Base-by-base conservation (phyloP, 2,888 invertebrate genomes). In the Hofmannophila pseudospretella region DNA sequence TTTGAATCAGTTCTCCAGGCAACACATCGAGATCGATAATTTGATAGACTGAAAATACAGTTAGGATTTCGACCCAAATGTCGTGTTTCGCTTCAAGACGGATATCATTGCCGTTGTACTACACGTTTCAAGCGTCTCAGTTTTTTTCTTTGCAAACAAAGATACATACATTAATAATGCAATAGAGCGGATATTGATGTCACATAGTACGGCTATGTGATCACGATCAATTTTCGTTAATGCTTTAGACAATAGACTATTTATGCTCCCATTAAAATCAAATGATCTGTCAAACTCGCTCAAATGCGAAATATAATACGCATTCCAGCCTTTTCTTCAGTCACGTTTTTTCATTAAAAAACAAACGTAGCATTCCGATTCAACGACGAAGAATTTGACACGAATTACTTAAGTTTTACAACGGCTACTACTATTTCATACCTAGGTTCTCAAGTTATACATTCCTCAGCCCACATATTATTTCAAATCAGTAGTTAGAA, bases 61-160 rank as follows among this genome's bases (percentile, higher is more conserved):
- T 81, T 80, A 79, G 52, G 57, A 66, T 68, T 63, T 52, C 55
- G 68, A 69, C 71, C 69, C 49, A 58, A 70, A 69, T 71, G 53
- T 59, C 57, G 54, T 51, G 46, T 42, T 45, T 49, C 35, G 44
- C 47, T 52, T 45, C 46, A 42, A 53, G 51, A n/a, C 31, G 9
- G 9, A 38, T 28, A 33, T 33, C 28, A 13, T 23, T 30, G 38
- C 34, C 27, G 32, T 36, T 34, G 28, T 34, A 43, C 34, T 35
- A 42, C 37, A 38, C 42, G 37, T 36, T 49, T 49, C 48, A 45
- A 53, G 41, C 55, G 45, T 52, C n/a, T n/a, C 41, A 44, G 44
- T 54, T 56, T 51, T 48, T 51, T 56, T 51, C 47, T 51, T 54
- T 47, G 47, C 51, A 46, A 51, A 58, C 47, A 45, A 56, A 54